Conservation (phyloP, 2,797 vertebrate genomes). For the Craterocephalus amniculus region DNA sequence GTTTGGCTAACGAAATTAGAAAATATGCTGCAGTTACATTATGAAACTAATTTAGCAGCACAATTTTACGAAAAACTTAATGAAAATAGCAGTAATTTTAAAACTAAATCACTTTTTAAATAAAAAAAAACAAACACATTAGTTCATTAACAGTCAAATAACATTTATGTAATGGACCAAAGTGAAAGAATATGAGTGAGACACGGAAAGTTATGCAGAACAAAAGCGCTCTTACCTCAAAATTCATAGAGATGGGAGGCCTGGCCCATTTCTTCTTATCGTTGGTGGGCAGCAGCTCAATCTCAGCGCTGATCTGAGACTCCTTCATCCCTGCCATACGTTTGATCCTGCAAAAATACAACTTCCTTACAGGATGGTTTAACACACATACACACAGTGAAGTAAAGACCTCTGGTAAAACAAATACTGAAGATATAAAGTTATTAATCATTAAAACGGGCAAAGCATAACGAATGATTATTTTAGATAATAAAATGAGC, state of each 20-base stretch:
- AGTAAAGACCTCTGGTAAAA: slow-evolving; percentile 1
- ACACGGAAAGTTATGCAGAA: neutral
- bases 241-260: slow-evolving; percentile 99
- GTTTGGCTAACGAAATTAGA: neutral
- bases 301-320: slow-evolving; percentile 98
- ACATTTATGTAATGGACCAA: neutral
- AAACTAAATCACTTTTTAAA: no score
- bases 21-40: neutral
- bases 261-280: slow-evolving; percentile 99
- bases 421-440: slow-evolving; percentile 8
- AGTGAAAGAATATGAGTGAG: neutral
- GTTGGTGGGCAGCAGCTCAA: slow-evolving; percentile 96
- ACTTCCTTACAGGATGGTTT: neutral
- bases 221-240: slow-evolving; percentile 86
- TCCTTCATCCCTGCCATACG: slow-evolving; percentile 99
- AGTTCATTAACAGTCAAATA: neutral
- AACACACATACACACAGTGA: neutral
- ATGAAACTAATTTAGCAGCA: neutral
- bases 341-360: slow-evolving; percentile 88
- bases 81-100: no score
- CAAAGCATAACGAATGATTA: neutral
- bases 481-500: neutral
- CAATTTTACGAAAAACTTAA: neutral
- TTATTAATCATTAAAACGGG: slow-evolving; percentile 14
- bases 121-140: neutral